A percentile compares a stretch with the other conserved stretches of the same genome.
These are phyloP conservation scores for Tyto alba DNA, from an alignment of 2,113 vertebrate species.

Conservation along the genomic window DNA sequence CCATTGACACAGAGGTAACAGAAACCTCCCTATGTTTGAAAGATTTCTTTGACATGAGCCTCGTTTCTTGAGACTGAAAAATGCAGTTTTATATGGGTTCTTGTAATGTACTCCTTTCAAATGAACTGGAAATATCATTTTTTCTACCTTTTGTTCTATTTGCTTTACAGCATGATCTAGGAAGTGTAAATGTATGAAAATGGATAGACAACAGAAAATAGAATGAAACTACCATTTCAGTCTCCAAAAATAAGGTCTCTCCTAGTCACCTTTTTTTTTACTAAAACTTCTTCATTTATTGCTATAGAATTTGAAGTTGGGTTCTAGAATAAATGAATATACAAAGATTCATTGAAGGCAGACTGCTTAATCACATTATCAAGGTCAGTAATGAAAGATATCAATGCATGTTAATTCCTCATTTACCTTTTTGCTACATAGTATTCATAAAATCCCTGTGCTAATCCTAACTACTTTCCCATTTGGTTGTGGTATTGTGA, in stretches of 20 bases:
- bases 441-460: neutral
- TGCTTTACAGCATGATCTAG: neutral
- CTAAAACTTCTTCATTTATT: neutral
- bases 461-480: neutral
- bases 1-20: neutral
- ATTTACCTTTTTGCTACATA: neutral
- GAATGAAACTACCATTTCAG: neutral
- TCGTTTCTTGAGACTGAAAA: neutral
- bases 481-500: neutral
- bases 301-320: neutral
- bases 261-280: neutral
- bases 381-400: neutral
- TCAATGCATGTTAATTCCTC: neutral
- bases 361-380: neutral
- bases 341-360: neutral
- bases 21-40: neutral
- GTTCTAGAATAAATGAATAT: neutral
- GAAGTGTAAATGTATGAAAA: neutral
- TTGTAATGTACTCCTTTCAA: neutral
- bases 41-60: neutral
- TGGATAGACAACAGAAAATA: neutral
- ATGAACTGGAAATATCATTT: neutral
- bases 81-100: neutral
- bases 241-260: neutral
- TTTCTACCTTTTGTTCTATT: neutral